Evolutionary conservation across 2,113 vertebrate genomes (phyloP).

Genomic region (Barbus barbus): DNA sequence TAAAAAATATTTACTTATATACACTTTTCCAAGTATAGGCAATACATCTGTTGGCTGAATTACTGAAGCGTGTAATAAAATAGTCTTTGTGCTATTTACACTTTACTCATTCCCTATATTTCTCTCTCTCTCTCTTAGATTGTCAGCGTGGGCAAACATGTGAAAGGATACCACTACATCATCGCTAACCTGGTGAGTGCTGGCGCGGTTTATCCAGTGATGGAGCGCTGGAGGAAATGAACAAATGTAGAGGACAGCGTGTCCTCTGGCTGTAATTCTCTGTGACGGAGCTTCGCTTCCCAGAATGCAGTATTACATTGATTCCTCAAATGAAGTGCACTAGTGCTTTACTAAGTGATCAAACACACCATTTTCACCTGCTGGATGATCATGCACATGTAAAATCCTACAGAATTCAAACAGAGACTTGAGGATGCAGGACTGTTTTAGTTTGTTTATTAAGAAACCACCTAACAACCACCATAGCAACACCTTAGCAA

Average conservation of each 20-base stretch:
- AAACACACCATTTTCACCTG: not conserved
- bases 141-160: constrained; percentile 87
- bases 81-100: not conserved
- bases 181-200: constrained; percentile 86
- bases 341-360: not conserved
- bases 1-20: not conserved
- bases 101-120: not conserved
- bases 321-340: not conserved
- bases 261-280: constrained; percentile 44
- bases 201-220: not conserved
- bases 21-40: not conserved
- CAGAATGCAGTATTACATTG: not conserved
- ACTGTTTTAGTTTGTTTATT: not conserved
- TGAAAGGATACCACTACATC: constrained; percentile 90
- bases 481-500: no score
- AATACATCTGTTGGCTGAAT: not conserved
- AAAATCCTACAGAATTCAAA: not conserved
- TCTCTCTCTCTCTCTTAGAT: constrained; percentile 69
- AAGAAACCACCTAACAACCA: not conserved
- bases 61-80: not conserved
- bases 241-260: not conserved
- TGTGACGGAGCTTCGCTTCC: constrained; percentile 2
- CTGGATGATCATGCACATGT: not conserved
- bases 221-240: constrained; percentile 25
- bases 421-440: not conserved